These are phyloP conservation scores for Thumatha senex DNA, from an alignment of 2,888 invertebrate species.

Conservation along the genomic window DNA sequence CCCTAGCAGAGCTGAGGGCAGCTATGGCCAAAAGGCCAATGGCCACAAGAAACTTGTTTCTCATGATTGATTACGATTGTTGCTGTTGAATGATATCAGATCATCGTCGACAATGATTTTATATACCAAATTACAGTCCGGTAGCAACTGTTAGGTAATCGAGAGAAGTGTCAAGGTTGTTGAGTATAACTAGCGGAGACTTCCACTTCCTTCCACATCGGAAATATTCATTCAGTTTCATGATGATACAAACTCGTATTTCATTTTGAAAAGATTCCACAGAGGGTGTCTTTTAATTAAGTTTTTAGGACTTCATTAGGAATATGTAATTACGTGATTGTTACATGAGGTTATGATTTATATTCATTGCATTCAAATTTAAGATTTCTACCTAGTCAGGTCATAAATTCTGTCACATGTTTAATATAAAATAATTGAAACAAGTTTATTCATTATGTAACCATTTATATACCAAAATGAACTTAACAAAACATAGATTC, in stretches of 20 bases:
- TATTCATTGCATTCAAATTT: no score
- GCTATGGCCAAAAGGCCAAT: slow-evolving; percentile 77
- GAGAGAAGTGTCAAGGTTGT: slow-evolving; percentile 65
- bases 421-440: no score
- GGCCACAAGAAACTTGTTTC: slow-evolving; percentile 58
- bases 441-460: no score
- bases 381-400: no score
- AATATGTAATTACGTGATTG: no score
- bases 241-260: not conserved
- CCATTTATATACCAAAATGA: no score
- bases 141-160: slow-evolving; percentile 59
- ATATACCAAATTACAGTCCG: slow-evolving; percentile 55
- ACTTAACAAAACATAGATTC: no score
- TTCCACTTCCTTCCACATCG: slow-evolving; percentile 57
- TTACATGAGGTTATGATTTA: no score
- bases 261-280: no score
- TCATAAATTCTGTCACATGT: no score
- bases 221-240: slow-evolving; percentile 6
- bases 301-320: no score
- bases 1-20: slow-evolving; percentile 73
- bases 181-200: slow-evolving; percentile 45
- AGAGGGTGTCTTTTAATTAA: no score
- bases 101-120: slow-evolving; percentile 59
- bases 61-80: slow-evolving; percentile 62
- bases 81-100: slow-evolving; percentile 67